Base-by-base conservation (phyloP, 2,113 vertebrate species). In the Suncus etruscus region DNA sequence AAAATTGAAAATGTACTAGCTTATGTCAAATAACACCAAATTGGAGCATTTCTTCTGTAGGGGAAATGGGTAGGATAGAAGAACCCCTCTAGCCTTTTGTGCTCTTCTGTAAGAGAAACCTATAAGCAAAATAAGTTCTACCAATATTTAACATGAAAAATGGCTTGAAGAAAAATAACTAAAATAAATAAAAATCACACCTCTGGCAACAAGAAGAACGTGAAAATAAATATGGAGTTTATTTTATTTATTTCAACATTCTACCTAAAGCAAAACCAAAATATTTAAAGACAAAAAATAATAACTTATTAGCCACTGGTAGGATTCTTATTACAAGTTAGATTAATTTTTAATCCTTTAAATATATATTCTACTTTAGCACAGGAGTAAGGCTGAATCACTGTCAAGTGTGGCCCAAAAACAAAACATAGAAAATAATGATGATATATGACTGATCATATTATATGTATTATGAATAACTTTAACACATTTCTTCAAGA, bases 221-320 rank as follows among this genome's bases (percentile, higher is more conserved):
- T 87, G 22, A 73, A 69, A 83, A 31, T 54, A 81, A 86, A 83
- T 66, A 32, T 72, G 51, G 1, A 29, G 51, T 88, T 90, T 87
- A 58, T 84, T 82, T 79, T 27, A 83, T 76, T 91, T 86, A 96
- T 73, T 39, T 87, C 27, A 91, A 92, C 31, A 92, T 87, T 89
- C 72, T 85, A n/a, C 25, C n/a, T 77, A 83, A 86, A 83, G 50
- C 31, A 93, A 92, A 93, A 61, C 27, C 74, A 86, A 79, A 24
- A 85, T 51, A 65, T 91, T 0, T 47, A 91, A 84, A 22, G 7
- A 89, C 39, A 3, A 32, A 75, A 87, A 78, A 81, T 2, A 47
- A 75, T 22, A 72, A 80, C 63, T 68, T 83, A 50, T 86, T 91
- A 86, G 69, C 65, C 24, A 65, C 24, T 73, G 48, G 22, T 70